phyloP scores from a whole-genome alignment of 2,888 invertebrate genomes.

The Ypsolopha sequella region DNA sequence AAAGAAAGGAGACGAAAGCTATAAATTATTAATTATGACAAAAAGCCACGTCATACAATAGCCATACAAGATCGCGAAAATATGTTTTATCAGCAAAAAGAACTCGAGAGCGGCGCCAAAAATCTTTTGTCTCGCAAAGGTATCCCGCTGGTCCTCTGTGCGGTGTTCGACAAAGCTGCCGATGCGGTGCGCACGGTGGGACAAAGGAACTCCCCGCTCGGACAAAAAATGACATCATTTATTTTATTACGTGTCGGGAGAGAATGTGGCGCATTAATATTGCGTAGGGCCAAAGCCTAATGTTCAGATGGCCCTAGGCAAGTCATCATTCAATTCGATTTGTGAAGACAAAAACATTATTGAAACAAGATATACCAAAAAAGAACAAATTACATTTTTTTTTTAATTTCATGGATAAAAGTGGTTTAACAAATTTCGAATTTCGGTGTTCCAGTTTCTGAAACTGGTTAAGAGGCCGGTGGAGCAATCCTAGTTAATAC shows the following conservation, averaged over 20 bases:
- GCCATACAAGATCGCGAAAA: slow-evolving; percentile 34
- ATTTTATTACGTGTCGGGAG: slow-evolving; percentile 64
- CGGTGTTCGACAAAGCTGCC: slow-evolving; percentile 38
- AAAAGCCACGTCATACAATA: slow-evolving; percentile 44
- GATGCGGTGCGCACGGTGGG: slow-evolving; percentile 42
- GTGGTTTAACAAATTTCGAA: no score
- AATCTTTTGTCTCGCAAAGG: slow-evolving; percentile 56
- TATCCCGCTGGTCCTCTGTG: slow-evolving; percentile 47
- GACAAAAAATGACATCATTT: slow-evolving; percentile 71
- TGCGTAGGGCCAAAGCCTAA: slow-evolving; percentile 43
- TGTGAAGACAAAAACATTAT: no score
- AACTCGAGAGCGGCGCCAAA: slow-evolving; percentile 59
- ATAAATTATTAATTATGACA: slow-evolving; percentile 70
- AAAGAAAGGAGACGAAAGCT: slow-evolving; percentile 48
- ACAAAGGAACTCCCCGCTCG: slow-evolving; percentile 51
- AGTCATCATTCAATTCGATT: slow-evolving; percentile 36
- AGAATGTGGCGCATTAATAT: slow-evolving; percentile 66
- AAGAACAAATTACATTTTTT: no score
- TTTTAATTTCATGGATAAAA: no score
- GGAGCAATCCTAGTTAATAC: no score
- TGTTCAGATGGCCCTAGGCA: slow-evolving; percentile 56
- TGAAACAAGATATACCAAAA: no score
- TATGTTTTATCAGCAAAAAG: slow-evolving; percentile 25
- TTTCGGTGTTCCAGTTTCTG: no score
- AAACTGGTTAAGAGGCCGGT: no score